Percentiles rank a stretch among this genome's conserved stretches.
Conservation (phyloP, 2,888 invertebrate species). For the Cryptocephalus primarius region DNA sequence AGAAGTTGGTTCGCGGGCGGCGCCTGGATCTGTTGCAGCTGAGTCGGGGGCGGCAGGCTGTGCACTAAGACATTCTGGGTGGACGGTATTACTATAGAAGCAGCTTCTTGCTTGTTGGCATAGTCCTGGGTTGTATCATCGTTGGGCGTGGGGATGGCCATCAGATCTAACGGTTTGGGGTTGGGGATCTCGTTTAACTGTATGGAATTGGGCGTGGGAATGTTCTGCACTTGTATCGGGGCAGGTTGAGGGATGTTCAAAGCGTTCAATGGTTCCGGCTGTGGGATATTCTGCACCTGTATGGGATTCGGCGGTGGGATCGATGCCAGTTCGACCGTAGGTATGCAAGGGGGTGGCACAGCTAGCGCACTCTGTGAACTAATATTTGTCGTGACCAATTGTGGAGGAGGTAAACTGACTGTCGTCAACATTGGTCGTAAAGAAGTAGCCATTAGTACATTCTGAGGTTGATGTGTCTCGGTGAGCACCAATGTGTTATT, state of each 20-base stretch:
- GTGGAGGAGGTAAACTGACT: constrained; percentile 28
- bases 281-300: constrained; percentile 37
- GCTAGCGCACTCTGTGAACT: constrained; percentile 13
- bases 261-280: constrained; percentile 45
- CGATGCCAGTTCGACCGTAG: constrained; percentile 33
- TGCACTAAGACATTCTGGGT: constrained; percentile 25
- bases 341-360: constrained; percentile 26
- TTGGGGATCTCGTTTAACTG: constrained; percentile 50
- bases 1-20: constrained; percentile 3
- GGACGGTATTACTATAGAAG: constrained; percentile 23
- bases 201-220: constrained; percentile 50
- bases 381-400: constrained; percentile 7
- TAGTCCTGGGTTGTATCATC: constrained; percentile 32
- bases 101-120: constrained; percentile 37
- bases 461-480: constrained; percentile 13
- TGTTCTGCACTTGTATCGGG: constrained; percentile 44
- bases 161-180: constrained; percentile 48
- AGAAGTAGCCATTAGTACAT: constrained; percentile 19
- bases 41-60: constrained; percentile 17
- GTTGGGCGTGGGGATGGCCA: constrained; percentile 43
- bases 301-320: constrained; percentile 38
- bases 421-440: constrained; percentile 27
- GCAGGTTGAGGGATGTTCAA: constrained; percentile 38
- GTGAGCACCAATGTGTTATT: constrained; percentile 11
- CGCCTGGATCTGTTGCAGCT: constrained; percentile 10